These are phyloP conservation scores for Adrianichthys oophorus DNA, from an alignment of 2,797 vertebrate genomes.

Conservation along the genomic window DNA sequence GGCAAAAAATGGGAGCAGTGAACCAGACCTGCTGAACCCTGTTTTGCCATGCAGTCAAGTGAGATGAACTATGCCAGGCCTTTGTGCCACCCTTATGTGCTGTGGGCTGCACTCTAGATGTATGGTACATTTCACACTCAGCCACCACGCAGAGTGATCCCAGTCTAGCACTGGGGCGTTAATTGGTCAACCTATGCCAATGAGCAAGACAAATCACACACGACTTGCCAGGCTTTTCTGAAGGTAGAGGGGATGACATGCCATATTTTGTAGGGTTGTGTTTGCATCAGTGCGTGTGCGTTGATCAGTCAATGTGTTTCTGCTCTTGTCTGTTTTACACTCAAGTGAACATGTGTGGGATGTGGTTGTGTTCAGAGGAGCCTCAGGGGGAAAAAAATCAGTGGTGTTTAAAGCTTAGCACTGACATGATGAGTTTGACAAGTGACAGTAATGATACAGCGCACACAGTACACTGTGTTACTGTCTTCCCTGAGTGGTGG, in stretches of 20 bases:
- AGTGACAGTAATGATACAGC: slow-evolving; percentile 37
- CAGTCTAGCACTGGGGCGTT: slow-evolving; percentile 67
- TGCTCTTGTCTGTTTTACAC: slow-evolving; percentile 47
- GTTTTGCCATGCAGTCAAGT: slow-evolving; percentile 48
- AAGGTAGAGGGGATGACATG: slow-evolving; percentile 50
- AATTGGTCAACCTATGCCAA: slow-evolving; percentile 76
- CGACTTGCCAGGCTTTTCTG: slow-evolving; percentile 63
- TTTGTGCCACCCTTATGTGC: slow-evolving; percentile 64
- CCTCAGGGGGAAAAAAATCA: slow-evolving; percentile 15
- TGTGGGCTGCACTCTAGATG: slow-evolving; percentile 68
- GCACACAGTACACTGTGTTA: slow-evolving; percentile 24
- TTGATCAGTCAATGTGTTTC: slow-evolving; percentile 49
- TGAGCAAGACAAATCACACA: slow-evolving; percentile 71
- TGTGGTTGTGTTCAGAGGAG: slow-evolving; percentile 42
- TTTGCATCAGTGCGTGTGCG: slow-evolving; percentile 17
- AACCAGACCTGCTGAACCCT: slow-evolving; percentile 41
- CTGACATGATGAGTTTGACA: slow-evolving; percentile 57
- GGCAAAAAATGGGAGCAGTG: slow-evolving; percentile 39
- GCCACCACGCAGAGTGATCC: slow-evolving; percentile 64
- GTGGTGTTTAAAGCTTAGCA: slow-evolving; percentile 45
- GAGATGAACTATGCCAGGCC: slow-evolving; percentile 56
- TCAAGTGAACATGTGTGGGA: slow-evolving; percentile 52
- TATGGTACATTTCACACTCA: slow-evolving; percentile 77
- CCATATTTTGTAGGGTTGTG: slow-evolving; percentile 17
- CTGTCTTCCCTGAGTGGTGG: slow-evolving; percentile 29